These are phyloP conservation scores for Trichonephila clavata DNA, from an alignment of 1,140 invertebrate species.

Conservation along the genomic window DNA sequence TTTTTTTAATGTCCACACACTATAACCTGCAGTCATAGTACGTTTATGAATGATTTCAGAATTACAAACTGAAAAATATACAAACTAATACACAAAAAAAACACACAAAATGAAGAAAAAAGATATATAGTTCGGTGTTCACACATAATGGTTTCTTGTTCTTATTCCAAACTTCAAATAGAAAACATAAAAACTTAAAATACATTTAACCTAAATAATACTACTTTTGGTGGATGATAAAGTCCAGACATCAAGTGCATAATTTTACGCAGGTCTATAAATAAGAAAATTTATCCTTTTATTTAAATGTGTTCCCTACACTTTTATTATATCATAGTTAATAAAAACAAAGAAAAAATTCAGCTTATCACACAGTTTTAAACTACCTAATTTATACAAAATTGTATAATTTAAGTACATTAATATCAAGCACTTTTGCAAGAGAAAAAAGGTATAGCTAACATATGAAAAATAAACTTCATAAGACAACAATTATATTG, in stretches of 20 bases:
- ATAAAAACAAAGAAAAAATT: background rate
- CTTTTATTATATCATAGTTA: background rate
- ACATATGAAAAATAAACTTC: background rate
- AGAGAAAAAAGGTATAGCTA: background rate
- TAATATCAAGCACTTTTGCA: background rate
- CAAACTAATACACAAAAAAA: constrained; percentile 24
- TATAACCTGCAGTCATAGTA: background rate
- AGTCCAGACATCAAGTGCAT: background rate
- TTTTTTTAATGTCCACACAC: background rate
- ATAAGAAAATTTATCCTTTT: background rate
- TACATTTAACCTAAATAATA: constrained; percentile 9
- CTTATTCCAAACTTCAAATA: background rate
- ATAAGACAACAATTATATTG: too few species aligned
- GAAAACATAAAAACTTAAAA: background rate
- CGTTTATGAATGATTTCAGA: constrained; percentile 25
- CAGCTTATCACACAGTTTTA: background rate
- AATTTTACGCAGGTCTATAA: background rate
- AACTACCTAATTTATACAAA: background rate
- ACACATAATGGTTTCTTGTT: background rate
- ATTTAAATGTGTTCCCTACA: too few species aligned
- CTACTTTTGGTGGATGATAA: background rate
- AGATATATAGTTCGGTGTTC: background rate
- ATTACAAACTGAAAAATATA: constrained; percentile 32
- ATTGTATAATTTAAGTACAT: constrained; percentile 5
- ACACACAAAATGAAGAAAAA: constrained; percentile 33